Evolutionary conservation across 2,113 vertebrate genomes (phyloP).

Genomic region (Nannobrachium achirus): DNA sequence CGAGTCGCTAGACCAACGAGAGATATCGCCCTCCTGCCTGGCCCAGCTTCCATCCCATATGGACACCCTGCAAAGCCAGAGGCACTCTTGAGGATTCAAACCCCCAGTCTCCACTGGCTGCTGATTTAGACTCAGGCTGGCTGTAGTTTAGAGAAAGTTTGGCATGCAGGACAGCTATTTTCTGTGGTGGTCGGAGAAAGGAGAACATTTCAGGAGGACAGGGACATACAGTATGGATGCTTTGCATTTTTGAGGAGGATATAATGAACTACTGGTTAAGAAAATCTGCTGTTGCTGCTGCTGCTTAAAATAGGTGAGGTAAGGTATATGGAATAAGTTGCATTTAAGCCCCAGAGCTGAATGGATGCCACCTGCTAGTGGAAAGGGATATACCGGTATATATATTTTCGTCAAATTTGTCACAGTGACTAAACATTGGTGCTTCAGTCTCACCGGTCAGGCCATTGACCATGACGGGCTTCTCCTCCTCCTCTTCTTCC

Average conservation of each 20-base stretch:
- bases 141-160: slow-evolving; percentile 41
- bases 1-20: too few relatives aligned
- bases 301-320: neutral
- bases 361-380: neutral
- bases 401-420: neutral
- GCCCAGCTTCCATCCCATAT: too few relatives aligned
- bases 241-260: slow-evolving; percentile 26
- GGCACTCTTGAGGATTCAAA: too few relatives aligned
- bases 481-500: slow-evolving; percentile 96
- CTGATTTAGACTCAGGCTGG: slow-evolving; percentile 36
- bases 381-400: neutral
- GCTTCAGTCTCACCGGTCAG: slow-evolving; percentile 81
- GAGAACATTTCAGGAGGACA: slow-evolving; percentile 16
- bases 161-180: slow-evolving; percentile 46
- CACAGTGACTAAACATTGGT: neutral
- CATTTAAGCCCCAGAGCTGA: neutral
- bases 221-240: neutral
- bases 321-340: neutral
- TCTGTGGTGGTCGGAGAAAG: slow-evolving; percentile 31
- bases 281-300: neutral
- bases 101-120: too few relatives aligned
- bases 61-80: too few relatives aligned
- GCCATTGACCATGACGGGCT: slow-evolving; percentile 88
- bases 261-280: slow-evolving; percentile 12
- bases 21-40: too few relatives aligned